Conservation (phyloP, 2,113 vertebrate species). For the Nothoprocta pentlandii region DNA sequence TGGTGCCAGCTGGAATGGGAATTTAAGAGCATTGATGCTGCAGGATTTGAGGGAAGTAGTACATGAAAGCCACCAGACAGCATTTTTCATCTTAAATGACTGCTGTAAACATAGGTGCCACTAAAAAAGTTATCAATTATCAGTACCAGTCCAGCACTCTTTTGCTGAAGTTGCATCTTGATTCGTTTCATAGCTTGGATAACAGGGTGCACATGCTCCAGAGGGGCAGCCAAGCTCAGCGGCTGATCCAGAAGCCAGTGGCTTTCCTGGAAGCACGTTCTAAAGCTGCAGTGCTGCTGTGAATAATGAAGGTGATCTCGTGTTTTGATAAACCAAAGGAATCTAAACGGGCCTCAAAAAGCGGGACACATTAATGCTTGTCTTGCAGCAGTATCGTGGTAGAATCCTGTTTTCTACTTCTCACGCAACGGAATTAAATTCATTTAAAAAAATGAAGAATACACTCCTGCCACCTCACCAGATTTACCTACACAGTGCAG, state of each 20-base stretch:
- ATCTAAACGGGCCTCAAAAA: not conserved
- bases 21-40: not conserved
- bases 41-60: not conserved
- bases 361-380: not conserved
- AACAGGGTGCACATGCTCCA: not conserved
- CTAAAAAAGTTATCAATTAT: not conserved
- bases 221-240: constrained; percentile 33
- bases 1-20: not conserved
- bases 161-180: constrained; percentile 22
- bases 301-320: constrained; percentile 3
- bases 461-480: not conserved
- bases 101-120: not conserved
- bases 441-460: constrained; percentile 33
- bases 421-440: not conserved
- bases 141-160: not conserved
- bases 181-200: not conserved
- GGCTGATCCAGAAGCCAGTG: not conserved
- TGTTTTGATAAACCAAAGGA: constrained; percentile 57
- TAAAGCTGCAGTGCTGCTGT: not conserved
- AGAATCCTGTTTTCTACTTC: not conserved
- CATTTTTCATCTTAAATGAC: not conserved
- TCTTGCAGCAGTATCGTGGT: not conserved
- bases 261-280: not conserved
- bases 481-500: constrained; percentile 9
- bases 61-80: not conserved